Percentiles rank a stretch among this genome's conserved stretches.
Conservation (phyloP, 1,140 invertebrate species). For the Euwallacea similis region DNA sequence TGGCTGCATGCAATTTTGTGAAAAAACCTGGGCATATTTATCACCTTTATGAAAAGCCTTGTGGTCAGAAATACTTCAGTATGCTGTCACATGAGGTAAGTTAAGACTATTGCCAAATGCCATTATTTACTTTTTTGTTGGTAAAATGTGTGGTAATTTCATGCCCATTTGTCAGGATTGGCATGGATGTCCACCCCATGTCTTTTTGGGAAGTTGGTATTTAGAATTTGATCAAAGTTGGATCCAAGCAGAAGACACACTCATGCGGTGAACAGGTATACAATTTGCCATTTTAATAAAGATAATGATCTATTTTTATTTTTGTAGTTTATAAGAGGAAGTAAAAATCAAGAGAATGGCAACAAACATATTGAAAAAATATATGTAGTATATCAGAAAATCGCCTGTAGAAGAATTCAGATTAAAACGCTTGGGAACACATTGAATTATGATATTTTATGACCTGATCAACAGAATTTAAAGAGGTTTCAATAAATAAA, state of each 20-base stretch:
- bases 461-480: background rate
- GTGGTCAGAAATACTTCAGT: conserved; percentile 69
- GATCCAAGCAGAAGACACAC: conserved; percentile 58
- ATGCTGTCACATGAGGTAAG: conserved; percentile 71
- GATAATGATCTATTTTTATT: no score
- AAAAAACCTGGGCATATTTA: conserved; percentile 72
- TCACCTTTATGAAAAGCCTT: conserved; percentile 68
- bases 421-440: background rate
- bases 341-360: no score
- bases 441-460: conserved; percentile 38
- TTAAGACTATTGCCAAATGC: background rate
- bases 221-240: conserved; percentile 70
- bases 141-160: background rate
- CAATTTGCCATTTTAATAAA: no score
- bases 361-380: no score
- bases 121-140: background rate
- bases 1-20: conserved; percentile 71
- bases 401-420: no score
- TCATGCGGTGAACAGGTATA: no score
- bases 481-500: no score
- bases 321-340: no score
- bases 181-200: conserved; percentile 56
- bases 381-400: no score
- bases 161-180: conserved; percentile 29
- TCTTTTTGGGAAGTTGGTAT: conserved; percentile 66